phyloP scores from a whole-genome alignment of 1,140 invertebrate species.

The Elysia chlorotica region DNA sequence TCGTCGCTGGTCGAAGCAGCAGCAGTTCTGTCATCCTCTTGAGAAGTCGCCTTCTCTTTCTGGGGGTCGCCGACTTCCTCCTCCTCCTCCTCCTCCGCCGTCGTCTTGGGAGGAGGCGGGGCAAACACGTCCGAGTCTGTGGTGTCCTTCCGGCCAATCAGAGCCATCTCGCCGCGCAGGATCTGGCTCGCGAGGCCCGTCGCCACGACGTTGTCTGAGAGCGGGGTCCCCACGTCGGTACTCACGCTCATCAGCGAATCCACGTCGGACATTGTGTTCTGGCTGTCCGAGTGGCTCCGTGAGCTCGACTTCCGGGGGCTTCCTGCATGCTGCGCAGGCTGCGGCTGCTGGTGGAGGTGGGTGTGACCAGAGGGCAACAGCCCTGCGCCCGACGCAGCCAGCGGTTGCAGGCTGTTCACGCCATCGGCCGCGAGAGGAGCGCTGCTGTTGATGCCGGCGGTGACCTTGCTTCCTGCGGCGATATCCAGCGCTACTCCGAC shows the following conservation, averaged over 20 bases:
- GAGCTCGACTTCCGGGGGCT: constrained; percentile 2
- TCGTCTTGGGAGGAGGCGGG: too few species aligned
- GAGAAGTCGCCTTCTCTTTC: too few species aligned
- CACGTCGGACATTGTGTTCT: constrained; percentile 24
- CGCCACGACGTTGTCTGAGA: constrained; percentile 13
- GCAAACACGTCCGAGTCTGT: constrained; percentile 13
- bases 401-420: too few species aligned
- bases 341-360: too few species aligned
- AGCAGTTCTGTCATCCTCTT: too few species aligned
- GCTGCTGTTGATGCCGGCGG: constrained; percentile 4
- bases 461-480: constrained; percentile 2
- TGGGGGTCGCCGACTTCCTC: too few species aligned
- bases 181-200: background rate
- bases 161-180: background rate
- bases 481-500: background rate
- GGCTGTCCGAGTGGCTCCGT: constrained; percentile 23
- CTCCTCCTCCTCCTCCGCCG: too few species aligned
- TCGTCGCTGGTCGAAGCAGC: too few species aligned
- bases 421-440: background rate
- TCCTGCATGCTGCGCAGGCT: background rate
- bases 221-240: constrained; percentile 14
- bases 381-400: too few species aligned
- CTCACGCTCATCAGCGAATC: constrained; percentile 17
- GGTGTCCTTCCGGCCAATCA: constrained; percentile 14
- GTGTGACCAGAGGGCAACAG: too few species aligned